Evolutionary conservation across 2,113 vertebrate species (phyloP).

Genomic region (Nothobranchius furzeri): DNA sequence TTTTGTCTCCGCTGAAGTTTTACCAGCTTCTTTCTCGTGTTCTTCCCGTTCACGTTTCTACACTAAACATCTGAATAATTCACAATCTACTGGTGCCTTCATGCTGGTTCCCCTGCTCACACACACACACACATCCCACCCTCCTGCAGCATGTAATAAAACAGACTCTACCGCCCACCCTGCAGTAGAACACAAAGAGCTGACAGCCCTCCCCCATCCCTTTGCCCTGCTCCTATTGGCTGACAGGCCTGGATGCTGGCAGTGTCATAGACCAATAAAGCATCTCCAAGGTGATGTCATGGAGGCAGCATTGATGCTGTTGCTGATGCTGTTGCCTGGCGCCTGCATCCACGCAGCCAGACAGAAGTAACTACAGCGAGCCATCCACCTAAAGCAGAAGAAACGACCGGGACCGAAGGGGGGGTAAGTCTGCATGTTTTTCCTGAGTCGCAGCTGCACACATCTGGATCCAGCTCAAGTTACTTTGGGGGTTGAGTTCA

Average conservation of each 20-base stretch:
- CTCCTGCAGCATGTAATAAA: conserved; percentile 54
- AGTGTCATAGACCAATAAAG: conserved; percentile 72
- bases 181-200: conserved; percentile 67
- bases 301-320: conserved; percentile 72
- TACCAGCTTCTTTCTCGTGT: neutral
- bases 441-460: neutral
- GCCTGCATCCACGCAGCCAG: conserved; percentile 78
- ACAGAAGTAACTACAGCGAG: conserved; percentile 57
- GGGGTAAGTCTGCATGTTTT: conserved; percentile 56
- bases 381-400: conserved; percentile 47
- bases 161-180: conserved; percentile 54
- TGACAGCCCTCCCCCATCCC: conserved; percentile 47
- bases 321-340: conserved; percentile 81
- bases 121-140: conserved; percentile 7
- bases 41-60: conserved; percentile 13
- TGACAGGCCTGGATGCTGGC: conserved; percentile 62
- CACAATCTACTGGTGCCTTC: conserved; percentile 19
- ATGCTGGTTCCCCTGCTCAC: conserved; percentile 38
- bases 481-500: neutral
- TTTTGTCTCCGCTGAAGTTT: too few species aligned
- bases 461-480: neutral
- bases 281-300: conserved; percentile 80
- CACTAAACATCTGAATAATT: conserved; percentile 59
- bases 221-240: conserved; percentile 57
- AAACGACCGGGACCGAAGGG: conserved; percentile 45